Evolutionary conservation across 1,140 invertebrate species (phyloP).

Genomic region (Sarcophaga bullata): DNA sequence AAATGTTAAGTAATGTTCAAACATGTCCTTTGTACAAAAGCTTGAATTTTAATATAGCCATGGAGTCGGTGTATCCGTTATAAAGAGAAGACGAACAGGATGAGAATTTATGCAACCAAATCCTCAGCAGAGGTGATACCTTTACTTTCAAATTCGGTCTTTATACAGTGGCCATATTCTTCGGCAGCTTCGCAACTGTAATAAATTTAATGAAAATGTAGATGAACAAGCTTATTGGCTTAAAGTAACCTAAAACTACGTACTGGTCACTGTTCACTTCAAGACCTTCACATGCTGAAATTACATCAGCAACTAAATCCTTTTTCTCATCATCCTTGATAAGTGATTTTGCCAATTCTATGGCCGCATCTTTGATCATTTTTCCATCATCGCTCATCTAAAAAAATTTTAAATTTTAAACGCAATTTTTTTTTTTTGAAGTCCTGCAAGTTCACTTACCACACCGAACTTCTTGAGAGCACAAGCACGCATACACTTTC

Average conservation of each 20-base stretch:
- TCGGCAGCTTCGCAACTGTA: conserved; percentile 44
- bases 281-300: conserved; percentile 30
- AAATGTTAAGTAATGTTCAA: neutral
- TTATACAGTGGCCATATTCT: conserved; percentile 4
- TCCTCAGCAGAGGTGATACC: neutral
- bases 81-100: too few species aligned
- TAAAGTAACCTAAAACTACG: neutral
- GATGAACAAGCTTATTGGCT: neutral
- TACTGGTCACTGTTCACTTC: conserved; percentile 43
- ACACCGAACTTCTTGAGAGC: conserved; percentile 34
- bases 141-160: neutral
- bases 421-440: neutral
- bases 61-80: too few species aligned
- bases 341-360: conserved; percentile 16
- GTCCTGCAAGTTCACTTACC: neutral
- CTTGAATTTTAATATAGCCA: too few species aligned
- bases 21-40: too few species aligned
- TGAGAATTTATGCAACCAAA: neutral
- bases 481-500: conserved; percentile 44
- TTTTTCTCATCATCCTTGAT: conserved; percentile 34
- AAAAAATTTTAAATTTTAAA: neutral
- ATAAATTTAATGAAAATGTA: neutral
- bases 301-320: neutral
- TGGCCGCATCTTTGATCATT: conserved; percentile 39
- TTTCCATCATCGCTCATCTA: conserved; percentile 44